phyloP scores from a whole-genome alignment of 2,113 vertebrate genomes.

The Epinephelus moara region DNA sequence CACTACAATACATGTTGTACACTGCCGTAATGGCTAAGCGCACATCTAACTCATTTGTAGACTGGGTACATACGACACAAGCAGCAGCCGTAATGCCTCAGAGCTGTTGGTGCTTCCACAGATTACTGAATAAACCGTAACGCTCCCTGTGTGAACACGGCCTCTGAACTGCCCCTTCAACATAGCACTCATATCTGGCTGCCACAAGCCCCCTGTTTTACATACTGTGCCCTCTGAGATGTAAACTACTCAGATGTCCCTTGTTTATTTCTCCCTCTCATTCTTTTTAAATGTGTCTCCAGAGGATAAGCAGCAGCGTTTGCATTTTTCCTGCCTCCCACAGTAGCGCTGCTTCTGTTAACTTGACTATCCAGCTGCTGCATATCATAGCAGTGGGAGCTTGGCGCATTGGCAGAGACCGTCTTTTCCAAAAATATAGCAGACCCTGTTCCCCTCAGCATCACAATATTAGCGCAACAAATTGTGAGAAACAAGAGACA shows the following conservation, averaged over 20 bases:
- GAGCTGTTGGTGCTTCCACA: neutral
- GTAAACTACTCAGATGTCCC: conserved; percentile 13
- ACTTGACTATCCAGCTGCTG: conserved; percentile 27
- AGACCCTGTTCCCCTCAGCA: neutral
- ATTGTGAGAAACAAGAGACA: neutral
- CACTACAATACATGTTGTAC: neutral
- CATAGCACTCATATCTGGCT: neutral
- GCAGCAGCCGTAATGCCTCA: neutral
- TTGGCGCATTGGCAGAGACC: neutral
- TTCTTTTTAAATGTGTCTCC: conserved; percentile 25
- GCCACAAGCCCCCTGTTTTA: neutral
- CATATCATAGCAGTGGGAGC: conserved; percentile 9
- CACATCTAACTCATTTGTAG: conserved; percentile 19
- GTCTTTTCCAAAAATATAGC: conserved; percentile 12
- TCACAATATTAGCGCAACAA: neutral
- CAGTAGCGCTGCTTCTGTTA: conserved; percentile 14
- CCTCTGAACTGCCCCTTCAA: conserved; percentile 6
- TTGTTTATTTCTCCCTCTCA: conserved; percentile 17
- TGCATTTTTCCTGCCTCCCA: conserved; percentile 34
- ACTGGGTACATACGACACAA: neutral
- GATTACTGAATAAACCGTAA: neutral
- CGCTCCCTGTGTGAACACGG: neutral
- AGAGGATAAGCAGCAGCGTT: conserved; percentile 8
- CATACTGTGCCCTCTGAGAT: neutral
- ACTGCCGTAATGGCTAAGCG: conserved; percentile 12